phyloP scores from a whole-genome alignment of 2,888 invertebrate species.

The Choreutis nemorana region DNA sequence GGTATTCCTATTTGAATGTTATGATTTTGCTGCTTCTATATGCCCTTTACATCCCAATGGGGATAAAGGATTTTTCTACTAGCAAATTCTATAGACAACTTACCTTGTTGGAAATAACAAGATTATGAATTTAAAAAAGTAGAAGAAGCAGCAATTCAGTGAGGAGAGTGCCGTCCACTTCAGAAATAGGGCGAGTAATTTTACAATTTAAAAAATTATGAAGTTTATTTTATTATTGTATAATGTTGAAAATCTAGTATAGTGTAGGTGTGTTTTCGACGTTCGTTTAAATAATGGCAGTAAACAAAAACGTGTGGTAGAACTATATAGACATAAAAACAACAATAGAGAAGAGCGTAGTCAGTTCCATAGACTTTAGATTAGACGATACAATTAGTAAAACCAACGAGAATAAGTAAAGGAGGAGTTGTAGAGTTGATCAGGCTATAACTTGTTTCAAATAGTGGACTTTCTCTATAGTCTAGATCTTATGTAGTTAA shows the following conservation, averaged over 20 bases:
- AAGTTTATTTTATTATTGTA: conserved; percentile 35
- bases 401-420: no score
- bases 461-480: conserved; percentile 40
- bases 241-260: conserved; percentile 42
- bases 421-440: conserved; percentile 22
- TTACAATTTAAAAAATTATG: conserved; percentile 46
- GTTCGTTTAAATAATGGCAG: no score
- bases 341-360: no score
- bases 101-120: conserved; percentile 11
- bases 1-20: no score
- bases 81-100: neutral
- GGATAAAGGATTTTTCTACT: conserved; percentile 37
- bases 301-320: conserved; percentile 25
- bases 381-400: no score
- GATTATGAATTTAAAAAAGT: conserved; percentile 30
- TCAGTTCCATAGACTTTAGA: no score
- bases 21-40: no score
- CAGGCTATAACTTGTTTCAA: conserved; percentile 33
- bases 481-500: conserved; percentile 33
- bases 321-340: no score
- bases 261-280: conserved; percentile 40
- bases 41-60: conserved; percentile 16
- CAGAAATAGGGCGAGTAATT: conserved; percentile 61
- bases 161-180: conserved; percentile 42
- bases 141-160: conserved; percentile 43